Evolutionary conservation across 2,888 invertebrate species (phyloP), one percentile per base, ranked within the genome.

Genomic region (Drosophila buzzatii): DNA sequence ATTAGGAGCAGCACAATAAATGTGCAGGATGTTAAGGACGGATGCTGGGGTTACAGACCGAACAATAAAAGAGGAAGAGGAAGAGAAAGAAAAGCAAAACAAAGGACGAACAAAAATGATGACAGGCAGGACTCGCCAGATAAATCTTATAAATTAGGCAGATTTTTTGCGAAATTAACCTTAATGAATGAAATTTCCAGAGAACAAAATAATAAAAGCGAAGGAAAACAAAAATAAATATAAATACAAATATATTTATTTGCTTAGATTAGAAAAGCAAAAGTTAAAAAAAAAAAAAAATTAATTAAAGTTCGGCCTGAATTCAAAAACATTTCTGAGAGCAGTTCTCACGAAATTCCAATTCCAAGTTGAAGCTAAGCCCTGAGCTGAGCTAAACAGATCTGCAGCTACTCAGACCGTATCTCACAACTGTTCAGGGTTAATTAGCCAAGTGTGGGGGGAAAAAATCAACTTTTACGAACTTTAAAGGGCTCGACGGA

Each of bases 131-230:
- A 57, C 65, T 66, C 65, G 53, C 75, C 62, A 47, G 64, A 76
- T 80, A 71, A 78, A 68, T 80, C 73, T 77, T 79, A 76, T 70
- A 81, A 79, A 77, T 81, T 77, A 77, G 73, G 59, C 49, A 61
- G 70, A 65, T 67, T 81, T 76, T 41, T 56, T 51, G 31, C 39
- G 49, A 70, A 66, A 53, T 66, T 47, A 75, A 76, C 51, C 56
- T 49, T 60, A 57, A 42, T 27, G 62, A 64, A 58, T 37, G 44
- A n/a, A 31, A 60, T 42, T 33, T 16, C 16, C 8, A 9, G 14
- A n/a, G 20, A 51, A 57, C 10, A 20, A 47, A 51, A 59, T 27
- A 53, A 51, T 20, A n/a, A 55, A 52, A 20, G 14, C 23, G 6
- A 27, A 27, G 6, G 27, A 47, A 66, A 52, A 12, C 39, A 51